Evolutionary conservation across 1,140 invertebrate genomes (phyloP), one percentile per base, ranked within the genome.

Genomic region (Dreissena polymorpha): DNA sequence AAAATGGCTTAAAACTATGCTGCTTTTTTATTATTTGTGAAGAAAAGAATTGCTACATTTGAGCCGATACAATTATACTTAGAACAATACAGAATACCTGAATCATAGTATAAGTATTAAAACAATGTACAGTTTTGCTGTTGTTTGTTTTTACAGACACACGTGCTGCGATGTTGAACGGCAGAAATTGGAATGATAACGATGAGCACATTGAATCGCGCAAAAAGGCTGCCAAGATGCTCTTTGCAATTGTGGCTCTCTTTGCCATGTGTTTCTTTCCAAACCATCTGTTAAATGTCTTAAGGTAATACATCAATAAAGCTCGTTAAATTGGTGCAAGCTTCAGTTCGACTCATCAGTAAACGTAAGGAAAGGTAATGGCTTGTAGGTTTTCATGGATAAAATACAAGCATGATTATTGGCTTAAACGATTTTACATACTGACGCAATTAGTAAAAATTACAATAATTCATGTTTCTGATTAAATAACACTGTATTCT

Each of bases 211-310:
- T 51, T n/a, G 78, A 81, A n/a, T n/a, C 53, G 13, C 60, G 78
- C 64, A 72, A 63, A 23, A 81, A 67, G 64, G 78, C 78, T 21
- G 57, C 65, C 0, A 72, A 60, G 49, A 81, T 81, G 78, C 39
- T 81, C 0, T 68, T 81, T 0, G 78, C 70, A 5, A 60, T 81
- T 53, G 78, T 81, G 49, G n/a, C 64, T 23, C 51, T 81, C 10
- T 81, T 81, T 73, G 78, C 51, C 18, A 12, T 81, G 21, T 81
- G 78, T 55, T 73, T 81, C 29, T 64, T 75, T n/a, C 73, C 73
- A 12, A 64, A 63, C 14, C 57, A 75, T 57, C 60, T 75, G n/a
- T 75, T 64, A 14, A 75, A 75, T 21, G 64, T 75, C 29, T 65
- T 75, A n/a, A 60, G 57, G 73, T 75, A 65, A 16, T 2, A 60